Evolutionary conservation across 30 jellyfish, hydroid and myxozoan species (phyloP), one percentile per base, ranked within the genome.

Genomic region (Hydractinia echinata): DNA sequence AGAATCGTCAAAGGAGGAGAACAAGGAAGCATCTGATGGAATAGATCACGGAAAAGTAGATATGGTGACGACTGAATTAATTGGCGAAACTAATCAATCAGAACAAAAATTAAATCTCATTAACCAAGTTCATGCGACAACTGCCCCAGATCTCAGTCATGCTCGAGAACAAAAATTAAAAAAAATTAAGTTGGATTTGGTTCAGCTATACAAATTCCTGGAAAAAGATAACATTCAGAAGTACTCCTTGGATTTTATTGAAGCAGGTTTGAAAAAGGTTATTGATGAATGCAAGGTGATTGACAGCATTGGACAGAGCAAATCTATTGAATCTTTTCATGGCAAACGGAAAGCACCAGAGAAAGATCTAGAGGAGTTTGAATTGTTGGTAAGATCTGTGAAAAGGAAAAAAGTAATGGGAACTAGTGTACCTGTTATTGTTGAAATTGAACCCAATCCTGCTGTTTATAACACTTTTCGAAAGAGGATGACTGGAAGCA

Each of bases 221-320:
- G 85, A 77, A 61, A 77, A 79, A 10, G 85, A 77, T 14, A 77
- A 77, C 39, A 77, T 77, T 77, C 85, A 77, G 82, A 77, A 77
- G 52, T 77, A 77, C 60, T 77, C 85, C 60, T 61, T 77, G 39
- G 85, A 77, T 77, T 77, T 51, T 56, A 77, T 77, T 53, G 85
- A 77, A 77, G 76, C 77, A 15, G 85, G 85, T 51, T 66, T 77
- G 55, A 77, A 77, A 79, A 77, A 77, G 48, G 85, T 77, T 77
- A 48, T 77, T 51, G 81, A 77, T 54, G 85, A 77, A 30, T 77
- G 85, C 60, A 77, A 53, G 21, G 85, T 77, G 5, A 77, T 77
- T 54, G 85, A 77, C 55, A 77, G 85, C 55, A 77, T 77, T 60
- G 85, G 85, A 54, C 85, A 77, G 60, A 60, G 21, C 77, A 77